These are phyloP conservation scores for Enteromius thamalakanensis DNA, from an alignment of 2,797 vertebrate species.

Conservation along the genomic window DNA sequence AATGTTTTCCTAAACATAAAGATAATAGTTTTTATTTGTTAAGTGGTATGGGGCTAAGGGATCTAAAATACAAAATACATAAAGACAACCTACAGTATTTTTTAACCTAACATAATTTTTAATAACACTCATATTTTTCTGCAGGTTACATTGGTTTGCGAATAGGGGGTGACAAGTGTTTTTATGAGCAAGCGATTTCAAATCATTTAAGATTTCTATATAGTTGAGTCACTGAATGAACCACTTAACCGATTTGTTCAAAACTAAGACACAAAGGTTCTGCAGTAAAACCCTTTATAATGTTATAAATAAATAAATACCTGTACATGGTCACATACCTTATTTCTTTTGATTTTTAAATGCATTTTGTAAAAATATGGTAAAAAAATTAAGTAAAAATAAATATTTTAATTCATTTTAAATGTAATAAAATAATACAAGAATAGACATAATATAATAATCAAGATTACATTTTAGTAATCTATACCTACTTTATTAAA, in stretches of 20 bases:
- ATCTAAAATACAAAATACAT: not conserved
- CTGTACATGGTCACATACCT: not conserved
- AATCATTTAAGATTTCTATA: not conserved
- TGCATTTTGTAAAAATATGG: not conserved
- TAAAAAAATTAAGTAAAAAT: not conserved
- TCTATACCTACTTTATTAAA: not conserved
- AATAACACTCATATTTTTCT: not conserved
- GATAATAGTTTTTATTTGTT: not conserved
- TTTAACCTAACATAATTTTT: not conserved
- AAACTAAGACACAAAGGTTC: not conserved
- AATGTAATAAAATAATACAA: not conserved
- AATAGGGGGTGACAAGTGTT: not conserved
- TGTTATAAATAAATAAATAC: not conserved
- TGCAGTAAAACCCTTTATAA: not conserved
- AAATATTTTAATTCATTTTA: not conserved
- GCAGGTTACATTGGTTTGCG: not conserved
- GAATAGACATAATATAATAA: not conserved
- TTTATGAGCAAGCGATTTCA: not conserved
- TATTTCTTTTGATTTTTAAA: not conserved
- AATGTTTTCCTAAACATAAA: not conserved
- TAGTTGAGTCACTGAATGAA: not conserved
- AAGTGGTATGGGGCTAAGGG: not conserved
- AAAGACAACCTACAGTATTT: too few species aligned
- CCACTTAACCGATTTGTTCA: not conserved
- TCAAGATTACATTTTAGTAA: not conserved